Conservation (phyloP, 2,888 invertebrate species). For the Phengaris alcon region DNA sequence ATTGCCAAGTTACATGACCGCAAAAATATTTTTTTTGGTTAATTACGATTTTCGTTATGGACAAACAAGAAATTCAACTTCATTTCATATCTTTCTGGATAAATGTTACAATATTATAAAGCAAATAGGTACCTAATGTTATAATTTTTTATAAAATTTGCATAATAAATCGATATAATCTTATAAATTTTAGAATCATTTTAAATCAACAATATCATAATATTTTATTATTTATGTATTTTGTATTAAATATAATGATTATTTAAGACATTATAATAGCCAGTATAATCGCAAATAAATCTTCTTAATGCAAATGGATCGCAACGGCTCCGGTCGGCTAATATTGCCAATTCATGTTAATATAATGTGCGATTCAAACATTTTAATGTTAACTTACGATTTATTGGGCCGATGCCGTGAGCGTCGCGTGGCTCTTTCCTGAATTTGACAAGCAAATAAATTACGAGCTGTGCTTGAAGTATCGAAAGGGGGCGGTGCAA, state of each 20-base stretch:
- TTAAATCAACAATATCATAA: neutral
- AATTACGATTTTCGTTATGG: too few species aligned
- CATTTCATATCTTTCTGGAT: too few species aligned
- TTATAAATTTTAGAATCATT: neutral
- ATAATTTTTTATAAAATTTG: neutral
- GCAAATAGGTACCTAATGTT: neutral
- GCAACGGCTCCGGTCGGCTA: conserved; percentile 24
- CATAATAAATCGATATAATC: neutral
- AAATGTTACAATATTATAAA: neutral
- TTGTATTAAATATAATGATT: conserved; percentile 15
- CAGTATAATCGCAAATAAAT: conserved; percentile 26
- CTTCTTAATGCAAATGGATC: conserved; percentile 18
- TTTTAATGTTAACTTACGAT: conserved; percentile 45
- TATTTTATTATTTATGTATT: neutral
- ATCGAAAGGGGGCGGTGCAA: conserved; percentile 57
- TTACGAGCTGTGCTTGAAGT: conserved; percentile 70
- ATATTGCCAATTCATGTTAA: conserved; percentile 41
- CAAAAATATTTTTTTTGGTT: too few species aligned
- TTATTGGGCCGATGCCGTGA: conserved; percentile 48
- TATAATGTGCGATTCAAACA: conserved; percentile 40
- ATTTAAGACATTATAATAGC: conserved; percentile 5
- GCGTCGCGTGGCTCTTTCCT: conserved; percentile 73
- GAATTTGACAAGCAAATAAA: conserved; percentile 76
- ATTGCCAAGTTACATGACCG: too few species aligned
- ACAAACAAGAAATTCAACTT: too few species aligned